A percentile compares a stretch with the other conserved stretches of the same genome.
Evolutionary conservation across 2,797 vertebrate species (phyloP).

Genomic region (Labroides dimidiatus): DNA sequence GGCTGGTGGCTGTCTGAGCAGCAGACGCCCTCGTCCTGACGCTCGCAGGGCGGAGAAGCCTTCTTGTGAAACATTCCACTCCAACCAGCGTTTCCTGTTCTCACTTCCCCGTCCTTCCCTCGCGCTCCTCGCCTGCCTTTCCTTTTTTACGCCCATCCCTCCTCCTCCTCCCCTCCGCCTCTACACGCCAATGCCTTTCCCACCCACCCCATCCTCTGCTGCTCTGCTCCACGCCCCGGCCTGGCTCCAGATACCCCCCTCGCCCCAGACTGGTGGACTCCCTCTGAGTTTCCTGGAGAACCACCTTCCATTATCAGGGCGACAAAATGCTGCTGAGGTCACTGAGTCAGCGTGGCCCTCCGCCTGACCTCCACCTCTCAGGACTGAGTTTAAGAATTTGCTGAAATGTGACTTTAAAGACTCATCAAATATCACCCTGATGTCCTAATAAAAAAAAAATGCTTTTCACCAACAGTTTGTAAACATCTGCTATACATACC

Average conservation of each 20-base stretch:
- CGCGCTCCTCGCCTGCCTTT: conserved; percentile 39
- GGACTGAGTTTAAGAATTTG: background rate
- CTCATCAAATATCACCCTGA: background rate
- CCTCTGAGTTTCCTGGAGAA: conserved; percentile 82
- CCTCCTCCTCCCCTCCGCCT: conserved; percentile 34
- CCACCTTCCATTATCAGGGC: conserved; percentile 86
- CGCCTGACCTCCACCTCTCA: conserved; percentile 25
- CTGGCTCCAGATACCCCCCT: conserved; percentile 22
- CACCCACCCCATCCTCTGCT: conserved; percentile 59
- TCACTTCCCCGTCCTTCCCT: conserved; percentile 70
- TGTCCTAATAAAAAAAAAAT: background rate
- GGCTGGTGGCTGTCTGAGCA: conserved; percentile 51
- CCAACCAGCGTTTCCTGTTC: conserved; percentile 86
- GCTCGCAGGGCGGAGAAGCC: conserved; percentile 76
- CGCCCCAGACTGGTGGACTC: conserved; percentile 82
- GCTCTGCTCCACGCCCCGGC: conserved; percentile 33
- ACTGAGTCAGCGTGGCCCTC: background rate
- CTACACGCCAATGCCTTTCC: conserved; percentile 56
- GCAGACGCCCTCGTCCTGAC: conserved; percentile 86
- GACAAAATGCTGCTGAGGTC: conserved; percentile 40
- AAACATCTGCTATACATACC: too few relatives aligned
- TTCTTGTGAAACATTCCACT: conserved; percentile 88
- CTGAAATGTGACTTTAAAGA: conserved; percentile 18
- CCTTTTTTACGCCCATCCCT: conserved; percentile 29
- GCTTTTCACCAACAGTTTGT: too few relatives aligned